phyloP scores from a whole-genome alignment of 2,888 invertebrate genomes.

The Catocala fraxini region DNA sequence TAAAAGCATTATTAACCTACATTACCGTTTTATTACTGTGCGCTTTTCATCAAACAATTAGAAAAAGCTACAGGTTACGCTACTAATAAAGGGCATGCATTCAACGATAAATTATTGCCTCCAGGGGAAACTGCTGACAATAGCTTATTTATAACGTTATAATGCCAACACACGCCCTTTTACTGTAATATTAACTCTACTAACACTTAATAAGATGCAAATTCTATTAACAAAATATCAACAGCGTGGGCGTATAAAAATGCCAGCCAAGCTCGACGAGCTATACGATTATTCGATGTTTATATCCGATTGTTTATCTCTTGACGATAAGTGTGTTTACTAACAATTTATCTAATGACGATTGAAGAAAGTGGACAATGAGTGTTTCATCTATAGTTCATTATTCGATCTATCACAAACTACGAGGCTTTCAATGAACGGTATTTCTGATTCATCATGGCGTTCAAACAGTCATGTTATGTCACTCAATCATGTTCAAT shows the following conservation, averaged over 20 bases:
- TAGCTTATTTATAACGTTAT: slow-evolving; percentile 50
- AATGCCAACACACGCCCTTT: slow-evolving; percentile 51
- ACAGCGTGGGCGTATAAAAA: slow-evolving; percentile 38
- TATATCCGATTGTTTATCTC: slow-evolving; percentile 30
- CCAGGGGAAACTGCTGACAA: slow-evolving; percentile 51
- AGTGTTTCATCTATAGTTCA: slow-evolving; percentile 12
- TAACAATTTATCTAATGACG: slow-evolving; percentile 34
- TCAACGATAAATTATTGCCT: slow-evolving; percentile 51
- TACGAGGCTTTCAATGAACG: slow-evolving; percentile 15
- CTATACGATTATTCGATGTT: slow-evolving; percentile 28
- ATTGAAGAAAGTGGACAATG: slow-evolving; percentile 31
- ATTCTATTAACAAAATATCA: slow-evolving; percentile 10
- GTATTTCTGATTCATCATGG: slow-evolving; percentile 13
- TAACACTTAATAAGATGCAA: slow-evolving; percentile 21
- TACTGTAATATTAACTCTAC: slow-evolving; percentile 31
- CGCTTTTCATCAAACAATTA: slow-evolving; percentile 33
- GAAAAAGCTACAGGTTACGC: slow-evolving; percentile 31
- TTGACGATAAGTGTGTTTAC: slow-evolving; percentile 36
- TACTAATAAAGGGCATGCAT: slow-evolving; percentile 50
- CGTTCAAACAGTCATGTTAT: slow-evolving; percentile 11
- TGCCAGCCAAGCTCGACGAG: slow-evolving; percentile 8
- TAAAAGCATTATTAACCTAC: slow-evolving; percentile 4
- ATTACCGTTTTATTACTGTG: slow-evolving; percentile 1
- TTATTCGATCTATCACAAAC: slow-evolving; percentile 23
- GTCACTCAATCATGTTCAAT: slow-evolving; percentile 32